Evolutionary conservation across 2,113 vertebrate genomes (phyloP).

Genomic region (chimpanzee (Pan troglodytes)): NHGRI_mPanTro3-v2.1_pri NC_072413.2:49137501-49138000

Average conservation of each 20-base stretch:
- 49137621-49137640: not conserved
- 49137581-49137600: not conserved
- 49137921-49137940: not conserved
- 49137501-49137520: not conserved
- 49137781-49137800: not conserved
- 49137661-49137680: not conserved
- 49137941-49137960: not conserved
- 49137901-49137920: not conserved
- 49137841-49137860: not conserved
- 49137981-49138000: not conserved
- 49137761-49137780: conserved; percentile 10
- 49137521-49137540: not conserved
- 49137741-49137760: not conserved
- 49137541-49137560: not conserved
- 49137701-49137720: not conserved
- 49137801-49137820: not conserved
- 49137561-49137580: not conserved
- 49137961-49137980: not conserved
- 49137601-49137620: not conserved
- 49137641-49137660: not conserved
- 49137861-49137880: not conserved
- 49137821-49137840: not conserved
- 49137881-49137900: not conserved
- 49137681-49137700: conserved; percentile 35
- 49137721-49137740: not conserved